These are phyloP conservation scores for Brachyhypopomus occidentalis DNA, from an alignment of 2,113 vertebrate genomes.

Conservation along the genomic window DNA sequence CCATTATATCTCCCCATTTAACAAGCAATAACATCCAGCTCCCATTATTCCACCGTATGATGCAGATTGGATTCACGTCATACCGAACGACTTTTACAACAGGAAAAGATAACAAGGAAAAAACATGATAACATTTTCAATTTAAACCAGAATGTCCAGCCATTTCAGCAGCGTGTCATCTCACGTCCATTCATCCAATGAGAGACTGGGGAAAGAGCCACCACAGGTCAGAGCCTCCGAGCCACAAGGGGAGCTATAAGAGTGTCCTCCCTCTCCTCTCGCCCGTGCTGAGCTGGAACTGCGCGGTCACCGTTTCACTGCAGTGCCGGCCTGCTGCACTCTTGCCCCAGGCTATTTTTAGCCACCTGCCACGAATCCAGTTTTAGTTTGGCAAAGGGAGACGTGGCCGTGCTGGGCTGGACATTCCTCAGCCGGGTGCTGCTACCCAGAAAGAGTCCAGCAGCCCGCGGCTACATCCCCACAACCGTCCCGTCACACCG, in stretches of 20 bases:
- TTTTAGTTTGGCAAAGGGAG: slow-evolving; percentile 40
- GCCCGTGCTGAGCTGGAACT: neutral
- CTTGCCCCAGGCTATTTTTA: slow-evolving; percentile 61
- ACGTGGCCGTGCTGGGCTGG: slow-evolving; percentile 46
- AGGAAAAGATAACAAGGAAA: too few relatives aligned
- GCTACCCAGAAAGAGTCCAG: neutral
- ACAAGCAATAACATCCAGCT: slow-evolving; percentile 31
- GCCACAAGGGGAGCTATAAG: too few relatives aligned
- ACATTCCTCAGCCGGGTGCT: slow-evolving; percentile 56
- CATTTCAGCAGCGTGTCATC: neutral
- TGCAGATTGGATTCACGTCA: too few relatives aligned
- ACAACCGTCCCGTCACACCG: too few relatives aligned
- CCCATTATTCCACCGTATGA: neutral
- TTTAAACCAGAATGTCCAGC: neutral
- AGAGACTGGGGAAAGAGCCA: too few relatives aligned
- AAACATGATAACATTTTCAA: too few relatives aligned
- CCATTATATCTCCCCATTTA: slow-evolving; percentile 37
- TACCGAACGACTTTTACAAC: neutral
- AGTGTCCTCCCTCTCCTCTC: too few relatives aligned
- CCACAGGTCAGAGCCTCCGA: too few relatives aligned
- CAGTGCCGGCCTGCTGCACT: neutral
- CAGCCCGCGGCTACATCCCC: neutral
- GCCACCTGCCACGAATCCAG: slow-evolving; percentile 62
- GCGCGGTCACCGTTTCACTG: slow-evolving; percentile 9
- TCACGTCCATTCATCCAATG: neutral